Base-by-base conservation (phyloP, 2,888 invertebrate genomes). In the Andrena haemorrhoa region DNA sequence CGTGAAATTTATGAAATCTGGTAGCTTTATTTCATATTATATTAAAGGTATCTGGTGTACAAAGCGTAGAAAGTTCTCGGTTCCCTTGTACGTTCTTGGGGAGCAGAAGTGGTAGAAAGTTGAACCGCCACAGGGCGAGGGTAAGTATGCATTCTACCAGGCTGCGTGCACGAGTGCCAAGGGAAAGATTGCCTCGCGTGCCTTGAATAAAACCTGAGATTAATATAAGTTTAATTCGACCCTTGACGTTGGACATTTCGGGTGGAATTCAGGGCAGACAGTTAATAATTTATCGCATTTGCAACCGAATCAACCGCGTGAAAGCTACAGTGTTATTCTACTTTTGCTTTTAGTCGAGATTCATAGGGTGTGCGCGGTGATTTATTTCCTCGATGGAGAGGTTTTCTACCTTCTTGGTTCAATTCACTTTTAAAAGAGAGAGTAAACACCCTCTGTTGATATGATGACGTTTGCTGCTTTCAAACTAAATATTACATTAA, bases 201-300 rank as follows among this genome's bases (percentile, higher is more conserved):
- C n/a, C 47, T 47, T 58, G 49, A 76, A 73, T 73, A 64, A 58
- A 56, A 26, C 47, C 63, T n/a, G 64, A 49, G 64, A 73, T 76
- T 64, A 73, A 76, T 73, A 47, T 23, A 73, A 73, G 47, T 73
- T 76, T 64, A 63, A 73, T 58, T 73, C 47, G 64, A 16, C 47
- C 23, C 31, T n/a, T 3, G 7, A 12, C 31, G 26, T 8, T 26
- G 33, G 61, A 35, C 10, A 12, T 6, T 58, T 31, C 56, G n/a
- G 2, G 23, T 2, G 20, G 53, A 75, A 56, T 64, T 47, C 23
- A 23, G 4, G 33, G n/a, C 53, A 26, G 60, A 10, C 23, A 26
- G 74, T 74, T 56, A 58, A 51, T 35, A 69, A 70, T 61, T 60
- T 35, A 61, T 71, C 10, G 6, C 5, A 26, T 23, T 23, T 10